A percentile compares a stretch with the other conserved stretches of the same genome.
These are phyloP conservation scores for Merodon equestris DNA, from an alignment of 2,888 invertebrate genomes.

Conservation along the genomic window DNA sequence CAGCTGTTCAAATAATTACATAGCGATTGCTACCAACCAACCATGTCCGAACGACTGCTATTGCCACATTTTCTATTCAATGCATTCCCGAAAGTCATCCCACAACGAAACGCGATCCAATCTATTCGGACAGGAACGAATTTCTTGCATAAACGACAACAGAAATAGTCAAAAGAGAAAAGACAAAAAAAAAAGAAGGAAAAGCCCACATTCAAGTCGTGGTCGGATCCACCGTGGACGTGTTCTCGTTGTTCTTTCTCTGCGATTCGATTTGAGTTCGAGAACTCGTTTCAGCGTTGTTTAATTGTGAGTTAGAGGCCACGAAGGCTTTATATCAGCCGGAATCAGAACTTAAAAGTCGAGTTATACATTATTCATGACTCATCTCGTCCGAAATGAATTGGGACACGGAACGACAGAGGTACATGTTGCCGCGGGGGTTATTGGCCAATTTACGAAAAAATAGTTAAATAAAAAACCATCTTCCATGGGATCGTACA, in stretches of 20 bases:
- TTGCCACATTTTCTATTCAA: no score
- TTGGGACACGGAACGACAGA: constrained; percentile 12
- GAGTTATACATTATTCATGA: constrained; percentile 34
- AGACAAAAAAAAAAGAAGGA: neutral
- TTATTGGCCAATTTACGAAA: no score
- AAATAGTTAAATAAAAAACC: no score
- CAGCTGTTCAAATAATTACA: no score
- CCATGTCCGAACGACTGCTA: no score
- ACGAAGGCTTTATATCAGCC: neutral
- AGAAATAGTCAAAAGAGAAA: neutral
- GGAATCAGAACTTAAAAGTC: neutral
- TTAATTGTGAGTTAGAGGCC: constrained; percentile 25
- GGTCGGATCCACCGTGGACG: neutral
- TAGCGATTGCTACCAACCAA: no score
- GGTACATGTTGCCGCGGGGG: no score
- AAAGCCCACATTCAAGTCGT: constrained; percentile 18
- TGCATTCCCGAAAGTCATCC: no score
- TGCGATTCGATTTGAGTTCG: constrained; percentile 10
- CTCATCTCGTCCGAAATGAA: constrained; percentile 8
- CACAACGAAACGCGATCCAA: neutral
- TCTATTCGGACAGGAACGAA: neutral
- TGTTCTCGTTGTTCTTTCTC: neutral
- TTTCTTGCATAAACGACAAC: constrained; percentile 5
- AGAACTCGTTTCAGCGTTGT: constrained; percentile 9
- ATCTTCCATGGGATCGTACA: no score